These are phyloP conservation scores for Watsonalla binaria DNA, from an alignment of 2,888 invertebrate species.

Conservation along the genomic window DNA sequence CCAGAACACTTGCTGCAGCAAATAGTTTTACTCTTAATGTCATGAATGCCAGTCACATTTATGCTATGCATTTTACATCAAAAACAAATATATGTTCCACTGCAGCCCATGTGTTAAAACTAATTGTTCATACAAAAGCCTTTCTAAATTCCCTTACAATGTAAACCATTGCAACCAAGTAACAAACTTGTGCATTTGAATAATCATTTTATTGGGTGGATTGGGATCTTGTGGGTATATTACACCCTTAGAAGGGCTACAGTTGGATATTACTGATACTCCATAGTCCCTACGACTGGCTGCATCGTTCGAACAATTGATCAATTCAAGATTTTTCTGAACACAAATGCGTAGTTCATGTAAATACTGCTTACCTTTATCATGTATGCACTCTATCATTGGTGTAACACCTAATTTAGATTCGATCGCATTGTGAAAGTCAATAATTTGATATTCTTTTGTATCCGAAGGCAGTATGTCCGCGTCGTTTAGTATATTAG, in stretches of 20 bases:
- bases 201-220: slow-evolving; percentile 8
- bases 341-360: slow-evolving; percentile 88
- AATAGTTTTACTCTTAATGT: too few species aligned
- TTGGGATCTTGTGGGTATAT: slow-evolving; percentile 15
- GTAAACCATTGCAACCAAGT: slow-evolving; percentile 2
- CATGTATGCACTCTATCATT: slow-evolving; percentile 81
- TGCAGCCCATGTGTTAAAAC: too few species aligned
- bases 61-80: too few species aligned
- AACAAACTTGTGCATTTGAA: neutral
- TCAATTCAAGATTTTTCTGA: slow-evolving; percentile 80
- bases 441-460: slow-evolving; percentile 28
- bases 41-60: too few species aligned
- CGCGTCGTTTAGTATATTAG: slow-evolving; percentile 73
- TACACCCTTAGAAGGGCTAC: slow-evolving; percentile 12
- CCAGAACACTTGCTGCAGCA: too few species aligned
- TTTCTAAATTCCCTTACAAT: slow-evolving; percentile 6
- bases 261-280: slow-evolving; percentile 14
- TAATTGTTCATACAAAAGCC: too few species aligned
- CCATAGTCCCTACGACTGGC: neutral
- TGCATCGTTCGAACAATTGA: slow-evolving; percentile 70
- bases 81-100: too few species aligned
- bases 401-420: slow-evolving; percentile 77
- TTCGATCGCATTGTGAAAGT: slow-evolving; percentile 60
- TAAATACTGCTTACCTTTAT: slow-evolving; percentile 79
- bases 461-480: slow-evolving; percentile 71